Base-by-base conservation (phyloP, 2,113 vertebrate genomes). In the Mirounga angustirostris region DNA sequence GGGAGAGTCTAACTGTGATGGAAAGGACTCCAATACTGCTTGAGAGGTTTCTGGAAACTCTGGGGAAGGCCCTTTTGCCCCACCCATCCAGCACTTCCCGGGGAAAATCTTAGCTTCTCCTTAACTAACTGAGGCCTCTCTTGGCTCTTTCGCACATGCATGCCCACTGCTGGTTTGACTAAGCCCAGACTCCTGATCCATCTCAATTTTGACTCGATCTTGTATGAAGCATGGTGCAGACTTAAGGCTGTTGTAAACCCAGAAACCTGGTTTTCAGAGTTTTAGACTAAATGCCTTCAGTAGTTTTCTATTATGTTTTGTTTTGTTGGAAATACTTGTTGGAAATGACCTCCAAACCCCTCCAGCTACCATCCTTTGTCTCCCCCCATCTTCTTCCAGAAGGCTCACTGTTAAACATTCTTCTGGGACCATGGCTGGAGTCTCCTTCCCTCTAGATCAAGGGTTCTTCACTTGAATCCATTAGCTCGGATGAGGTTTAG, bases 271-370 rank as follows among this genome's bases (percentile, higher is more conserved):
- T 78, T 58, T 91, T 80, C 13, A 52, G 43, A 56, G 67, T 91
- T 86, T 85, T 74, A 61, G 86, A 16, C 79, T 56, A 82, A 83
- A 67, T 80, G 0, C 33, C 50, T 95, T 94, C 11, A 5, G 61
- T 46, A 56, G 30, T 63, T 94, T 89, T 78, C 10, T n/a, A 0
- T 88, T 96, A 43, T 21, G 6, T 54, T 87, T 94, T 21, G 6
- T 54, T 87, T 94, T 73, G 50, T 52, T 93, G n/a, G 85, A 93
- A 76, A 33, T 58, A 85, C 52, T 67, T 67, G 63, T 33, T 65
- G 67, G 58, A 80, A 93, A 84, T 50, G 9, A 56, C 1, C 46
- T 15, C 58, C 15, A 36, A 15, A 2, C 10, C 21, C 10, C 24
- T 65, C 43, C 26, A 69, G n/a, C 28, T 26, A 21, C 84, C 43